These are phyloP conservation scores for Dendrolimus pini DNA, from an alignment of 2,888 invertebrate species.

Conservation along the genomic window DNA sequence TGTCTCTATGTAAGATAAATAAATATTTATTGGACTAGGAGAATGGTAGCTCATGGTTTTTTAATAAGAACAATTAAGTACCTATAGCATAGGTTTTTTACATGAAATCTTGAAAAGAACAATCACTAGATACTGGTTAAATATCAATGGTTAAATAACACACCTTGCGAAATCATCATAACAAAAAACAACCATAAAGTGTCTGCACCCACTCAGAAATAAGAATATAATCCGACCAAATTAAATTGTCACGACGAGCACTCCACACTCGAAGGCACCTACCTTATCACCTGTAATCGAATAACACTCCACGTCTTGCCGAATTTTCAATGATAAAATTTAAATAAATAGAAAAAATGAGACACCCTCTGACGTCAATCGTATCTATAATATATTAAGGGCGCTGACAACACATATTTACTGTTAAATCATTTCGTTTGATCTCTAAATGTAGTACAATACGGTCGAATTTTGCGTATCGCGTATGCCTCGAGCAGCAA, in stretches of 20 bases:
- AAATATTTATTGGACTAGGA: no score
- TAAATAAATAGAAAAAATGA: constrained; percentile 57
- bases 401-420: constrained; percentile 1
- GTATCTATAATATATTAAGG: constrained; percentile 65
- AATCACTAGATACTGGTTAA: no score
- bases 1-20: no score
- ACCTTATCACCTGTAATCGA: constrained; percentile 45
- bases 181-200: no score
- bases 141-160: no score
- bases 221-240: constrained; percentile 26
- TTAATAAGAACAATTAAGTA: no score
- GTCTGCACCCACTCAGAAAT: constrained; percentile 2
- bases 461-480: neutral
- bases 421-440: no score
- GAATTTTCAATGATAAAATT: constrained; percentile 57
- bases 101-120: no score
- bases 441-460: neutral
- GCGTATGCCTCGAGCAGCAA: constrained; percentile 10
- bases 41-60: no score
- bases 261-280: constrained; percentile 35
- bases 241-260: constrained; percentile 42
- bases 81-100: no score
- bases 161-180: no score
- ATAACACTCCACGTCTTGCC: constrained; percentile 56
- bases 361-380: constrained; percentile 64